A percentile compares a stretch with the other conserved stretches of the same genome.
phyloP scores from a whole-genome alignment of 2,113 vertebrate species.

The Eurypyga helias region DNA sequence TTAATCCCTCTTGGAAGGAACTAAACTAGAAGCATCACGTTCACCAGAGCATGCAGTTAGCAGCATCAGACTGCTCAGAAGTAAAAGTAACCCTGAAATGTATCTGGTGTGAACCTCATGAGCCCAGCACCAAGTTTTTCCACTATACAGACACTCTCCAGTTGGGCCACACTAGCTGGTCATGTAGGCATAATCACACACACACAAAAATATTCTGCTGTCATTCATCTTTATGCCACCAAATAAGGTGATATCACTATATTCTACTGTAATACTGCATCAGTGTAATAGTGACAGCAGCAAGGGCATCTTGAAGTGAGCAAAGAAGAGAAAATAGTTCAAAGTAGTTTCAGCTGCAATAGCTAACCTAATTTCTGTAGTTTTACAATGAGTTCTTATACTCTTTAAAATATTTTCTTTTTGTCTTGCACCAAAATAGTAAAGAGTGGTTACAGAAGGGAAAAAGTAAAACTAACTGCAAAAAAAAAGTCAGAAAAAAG shows the following conservation, averaged over 20 bases:
- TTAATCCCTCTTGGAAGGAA: neutral
- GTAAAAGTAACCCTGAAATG: neutral
- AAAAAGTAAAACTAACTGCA: neutral
- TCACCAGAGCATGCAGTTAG: neutral
- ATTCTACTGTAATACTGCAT: neutral
- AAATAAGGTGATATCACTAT: neutral
- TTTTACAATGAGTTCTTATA: neutral
- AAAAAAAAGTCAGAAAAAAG: neutral
- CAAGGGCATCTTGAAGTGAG: neutral
- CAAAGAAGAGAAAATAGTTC: neutral
- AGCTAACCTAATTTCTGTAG: conserved; percentile 28
- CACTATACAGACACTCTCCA: neutral
- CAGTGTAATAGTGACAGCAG: neutral
- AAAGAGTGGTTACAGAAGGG: neutral
- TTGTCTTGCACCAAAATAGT: neutral
- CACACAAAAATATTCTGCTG: neutral
- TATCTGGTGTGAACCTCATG: neutral
- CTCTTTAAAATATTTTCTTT: neutral
- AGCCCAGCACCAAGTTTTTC: neutral
- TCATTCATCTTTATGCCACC: neutral
- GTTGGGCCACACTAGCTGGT: neutral
- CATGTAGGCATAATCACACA: neutral
- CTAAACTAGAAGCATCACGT: neutral
- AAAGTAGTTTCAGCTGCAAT: conserved; percentile 20
- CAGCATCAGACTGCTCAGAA: neutral